Conservation (phyloP, 2,113 vertebrate species). For the Gymnocephalus cernua region DNA sequence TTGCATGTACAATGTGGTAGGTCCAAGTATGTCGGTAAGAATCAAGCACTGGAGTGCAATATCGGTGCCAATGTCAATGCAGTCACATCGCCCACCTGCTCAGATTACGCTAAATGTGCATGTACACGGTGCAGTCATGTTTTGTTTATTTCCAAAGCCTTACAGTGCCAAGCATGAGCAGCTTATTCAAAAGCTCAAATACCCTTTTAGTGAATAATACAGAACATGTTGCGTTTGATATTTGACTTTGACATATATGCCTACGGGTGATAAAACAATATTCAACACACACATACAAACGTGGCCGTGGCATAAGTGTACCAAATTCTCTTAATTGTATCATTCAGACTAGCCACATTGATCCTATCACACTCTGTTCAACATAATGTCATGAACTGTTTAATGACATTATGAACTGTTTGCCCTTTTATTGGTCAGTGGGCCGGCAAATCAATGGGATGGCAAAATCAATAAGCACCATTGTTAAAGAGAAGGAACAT, state of each 20-base stretch:
- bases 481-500: background rate
- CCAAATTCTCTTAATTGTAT: constrained; percentile 5
- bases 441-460: background rate
- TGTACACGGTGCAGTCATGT: background rate
- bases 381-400: constrained; percentile 1
- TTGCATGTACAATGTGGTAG: background rate
- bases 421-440: background rate
- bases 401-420: background rate
- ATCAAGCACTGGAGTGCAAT: background rate
- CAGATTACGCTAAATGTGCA: background rate
- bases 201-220: background rate
- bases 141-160: background rate
- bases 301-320: background rate
- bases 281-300: constrained; percentile 13
- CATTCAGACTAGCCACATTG: background rate
- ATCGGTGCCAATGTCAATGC: background rate
- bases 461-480: background rate
- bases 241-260: constrained; percentile 21
- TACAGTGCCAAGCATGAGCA: background rate
- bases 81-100: background rate
- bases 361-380: background rate
- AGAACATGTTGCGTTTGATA: constrained; percentile 8
- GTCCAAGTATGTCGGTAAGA: background rate
- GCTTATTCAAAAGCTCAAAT: background rate
- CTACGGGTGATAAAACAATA: background rate